Evolutionary conservation across 2,797 vertebrate genomes (phyloP), one percentile per base, ranked within the genome.

Genomic region (Malurus splendens): DNA sequence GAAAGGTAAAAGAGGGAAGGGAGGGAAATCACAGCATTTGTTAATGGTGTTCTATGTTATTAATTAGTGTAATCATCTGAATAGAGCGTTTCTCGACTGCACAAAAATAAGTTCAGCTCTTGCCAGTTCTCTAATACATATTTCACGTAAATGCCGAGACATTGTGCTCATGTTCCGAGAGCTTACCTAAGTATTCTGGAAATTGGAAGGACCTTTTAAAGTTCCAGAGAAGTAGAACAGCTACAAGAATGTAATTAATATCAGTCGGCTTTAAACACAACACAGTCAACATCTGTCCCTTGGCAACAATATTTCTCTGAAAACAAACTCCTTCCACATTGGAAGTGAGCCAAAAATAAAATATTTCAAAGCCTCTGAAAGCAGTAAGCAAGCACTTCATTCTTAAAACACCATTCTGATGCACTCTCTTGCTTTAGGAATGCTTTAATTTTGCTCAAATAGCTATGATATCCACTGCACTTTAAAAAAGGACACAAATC

Each of bases 301-400:
- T 94, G 93, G 95, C 93, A 95, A 95, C 92, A 90, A 52, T 72
- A 81, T 64, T 89, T 86, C 76, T 76, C 77, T 70, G 70, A 87
- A 95, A 94, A 95, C 90, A 93, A 95, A 95, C 82, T 93, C 71
- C 85, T 94, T 94, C 86, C 73, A 90, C 19, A 0, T 4, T 91
- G 87, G 90, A 90, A 87, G 74, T 51, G 36, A 89, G 87, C 87
- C 94, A 95, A 56, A 91, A 86, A 89, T 12, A 76, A 78, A 87
- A 85, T 39, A 50, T 83, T 93, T 89, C 71, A 51, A 87, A 87
- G 25, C 66, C 55, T 42, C 67, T 2, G 1, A 86, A 76, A 73
- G 74, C 82, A 89, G 56, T 54, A 82, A 85, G 76, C 51, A 90
- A 90, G 89, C 25, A 85, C 45, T 94, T 86, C 22, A 86, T 82